Evolutionary conservation across 2,888 invertebrate genomes (phyloP), one percentile per base, ranked within the genome.

Genomic region (Sylvicola fuscatus): DNA sequence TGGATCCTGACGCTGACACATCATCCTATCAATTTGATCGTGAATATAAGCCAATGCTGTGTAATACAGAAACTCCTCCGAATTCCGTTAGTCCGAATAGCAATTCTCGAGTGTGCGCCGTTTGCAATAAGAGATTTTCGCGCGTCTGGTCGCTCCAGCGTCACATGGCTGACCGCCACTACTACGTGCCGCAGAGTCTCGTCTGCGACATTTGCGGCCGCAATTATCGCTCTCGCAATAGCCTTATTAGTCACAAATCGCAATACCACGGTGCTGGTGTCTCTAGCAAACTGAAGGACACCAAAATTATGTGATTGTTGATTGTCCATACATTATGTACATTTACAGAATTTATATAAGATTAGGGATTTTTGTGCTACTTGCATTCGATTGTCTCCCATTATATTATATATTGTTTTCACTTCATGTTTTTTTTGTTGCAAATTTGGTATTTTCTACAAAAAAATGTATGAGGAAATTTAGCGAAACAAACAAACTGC

Each of bases 61-160:
- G 14, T 31, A 31, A 7, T 31, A 12, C 31, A 14, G 13, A 14
- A 10, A 34, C 5, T 27, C 12, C 17, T 29, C 30, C 16, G 11
- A 14, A 35, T 26, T 29, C 13, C 30, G 26, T 30, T 35, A 35
- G 30, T 35, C 30, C 30, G 35, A 35, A 35, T 31, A 14, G 13
- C 13, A 56, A 55, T 54, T 53, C 51, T 52, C 49, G 49, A 50
- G 49, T 50, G 51, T 49, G 51, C 53, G 54, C 47, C 45, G 36
- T 39, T 42, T 64, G 62, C 44, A 50, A 52, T 41, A 62, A 63
- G 48, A 57, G 54, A 37, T 63, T 64, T 47, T 60, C 63, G 13
- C 53, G 62, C 32, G 56, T 57, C 16, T 62, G 62, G 62, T 63
- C 62, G 30, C 49, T 62, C 8, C 62, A 62, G 47, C 56, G 62